Evolutionary conservation across 2,888 invertebrate genomes (phyloP), one percentile per base, ranked within the genome.

Genomic region (Strigamia maritima): DNA sequence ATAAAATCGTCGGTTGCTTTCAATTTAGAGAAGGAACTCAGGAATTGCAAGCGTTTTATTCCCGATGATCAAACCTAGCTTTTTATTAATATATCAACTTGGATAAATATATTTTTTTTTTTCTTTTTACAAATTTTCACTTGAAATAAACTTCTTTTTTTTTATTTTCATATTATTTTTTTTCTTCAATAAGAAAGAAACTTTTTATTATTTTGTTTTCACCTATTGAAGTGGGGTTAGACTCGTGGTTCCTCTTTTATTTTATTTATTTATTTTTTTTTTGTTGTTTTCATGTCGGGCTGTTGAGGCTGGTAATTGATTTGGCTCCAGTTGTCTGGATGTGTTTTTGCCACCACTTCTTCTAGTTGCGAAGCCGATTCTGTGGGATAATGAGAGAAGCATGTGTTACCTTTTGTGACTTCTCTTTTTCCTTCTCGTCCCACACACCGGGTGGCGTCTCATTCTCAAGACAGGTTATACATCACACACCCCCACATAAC

Each of bases 291-390:
- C 40, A 35, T 40, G 78, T 38, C 74, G 28, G 28, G 44, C 54
- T 40, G 28, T 77, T 77, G 49, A 40, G 40, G 38, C 74, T 28
- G 44, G 79, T 79, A 79, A 79, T 79, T 79, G 79, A 79, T 79
- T 79, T 79, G 79, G 79, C 79, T 79, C 79, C 79, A 79, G 74
- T 79, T 75, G 79, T 79, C 79, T 79, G 79, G 79, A 79, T 79
- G 79, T 79, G 70, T 70, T 70, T 79, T 79, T 79, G 70, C 79
- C 79, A 75, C 74, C 75, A 14, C 79, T 79, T 75, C 79, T 79
- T 75, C 79, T 74, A 79, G 24, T 70, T 70, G 70, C 70, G 79
- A 75, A 74, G 74, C 79, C 75, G 74, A 79, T 79, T 75, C 79
- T 70, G 74, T 40, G 75, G 40, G 70, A 75, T 79, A 79, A 79